These are phyloP conservation scores for Melanotaenia pygmaea DNA, from an alignment of 2,797 vertebrate species.

Conservation along the genomic window DNA sequence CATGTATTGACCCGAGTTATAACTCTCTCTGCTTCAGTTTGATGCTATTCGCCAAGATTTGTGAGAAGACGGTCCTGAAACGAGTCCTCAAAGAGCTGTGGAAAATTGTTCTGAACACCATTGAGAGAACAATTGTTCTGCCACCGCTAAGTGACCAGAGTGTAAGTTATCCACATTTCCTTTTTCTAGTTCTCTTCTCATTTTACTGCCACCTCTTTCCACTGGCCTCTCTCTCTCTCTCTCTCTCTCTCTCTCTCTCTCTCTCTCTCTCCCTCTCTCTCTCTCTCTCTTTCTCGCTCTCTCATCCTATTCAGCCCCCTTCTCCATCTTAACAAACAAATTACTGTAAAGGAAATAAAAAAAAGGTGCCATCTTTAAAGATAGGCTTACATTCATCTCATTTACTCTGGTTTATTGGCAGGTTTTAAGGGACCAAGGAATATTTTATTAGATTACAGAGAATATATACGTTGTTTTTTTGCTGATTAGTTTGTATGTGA, in stretches of 20 bases:
- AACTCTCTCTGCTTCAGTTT: slow-evolving; percentile 81
- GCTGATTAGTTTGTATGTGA: not conserved
- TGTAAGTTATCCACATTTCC: slow-evolving; percentile 81
- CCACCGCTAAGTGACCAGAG: slow-evolving; percentile 94
- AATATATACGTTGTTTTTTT: no score
- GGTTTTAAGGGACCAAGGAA: not conserved
- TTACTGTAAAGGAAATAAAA: slow-evolving; percentile 40
- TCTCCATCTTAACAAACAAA: slow-evolving; percentile 26
- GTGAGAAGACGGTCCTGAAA: slow-evolving; percentile 98
- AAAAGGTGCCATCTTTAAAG: slow-evolving; percentile 23
- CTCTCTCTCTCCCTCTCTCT: slow-evolving; percentile 41
- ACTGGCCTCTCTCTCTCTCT: slow-evolving; percentile 39
- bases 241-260: slow-evolving; percentile 38
- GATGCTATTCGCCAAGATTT: slow-evolving; percentile 96
- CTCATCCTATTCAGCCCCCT: slow-evolving; percentile 38
- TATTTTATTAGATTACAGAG: not conserved
- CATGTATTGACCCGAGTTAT: slow-evolving; percentile 49
- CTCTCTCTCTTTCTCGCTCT: not conserved
- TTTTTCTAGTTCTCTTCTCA: slow-evolving; percentile 22
- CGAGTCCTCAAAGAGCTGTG: slow-evolving; percentile 96
- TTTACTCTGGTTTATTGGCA: not conserved
- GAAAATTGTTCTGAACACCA: slow-evolving; percentile 96
- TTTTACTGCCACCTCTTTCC: slow-evolving; percentile 22
- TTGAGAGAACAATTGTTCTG: slow-evolving; percentile 95
- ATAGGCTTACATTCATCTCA: not conserved